A percentile compares a stretch with the other conserved stretches of the same genome.
Evolutionary conservation across 2,113 vertebrate genomes (phyloP).

Genomic region (Lathamus discolor): DNA sequence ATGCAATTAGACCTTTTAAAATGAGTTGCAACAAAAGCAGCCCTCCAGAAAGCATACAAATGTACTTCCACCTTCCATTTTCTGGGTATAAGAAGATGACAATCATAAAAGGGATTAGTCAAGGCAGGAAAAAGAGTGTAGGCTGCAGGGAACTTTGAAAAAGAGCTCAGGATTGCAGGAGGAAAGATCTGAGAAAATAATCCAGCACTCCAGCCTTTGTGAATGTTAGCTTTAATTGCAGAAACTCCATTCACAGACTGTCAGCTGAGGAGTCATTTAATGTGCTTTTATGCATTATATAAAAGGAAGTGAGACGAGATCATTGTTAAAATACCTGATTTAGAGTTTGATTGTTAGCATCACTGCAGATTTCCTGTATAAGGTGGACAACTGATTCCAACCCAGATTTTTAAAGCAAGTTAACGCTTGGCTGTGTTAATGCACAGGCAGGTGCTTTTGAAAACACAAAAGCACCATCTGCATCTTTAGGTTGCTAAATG

Average conservation of each 20-base stretch:
- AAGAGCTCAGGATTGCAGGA: not conserved
- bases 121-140: not conserved
- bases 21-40: not conserved
- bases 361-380: not conserved
- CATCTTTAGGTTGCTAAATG: constrained; percentile 35
- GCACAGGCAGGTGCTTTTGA: constrained; percentile 10
- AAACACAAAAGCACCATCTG: constrained; percentile 45
- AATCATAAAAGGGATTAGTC: not conserved
- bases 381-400: not conserved
- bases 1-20: not conserved
- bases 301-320: not conserved
- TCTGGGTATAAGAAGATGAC: not conserved
- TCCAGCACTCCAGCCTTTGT: not conserved
- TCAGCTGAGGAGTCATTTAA: not conserved
- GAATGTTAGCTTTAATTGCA: constrained; percentile 9
- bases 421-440: not conserved
- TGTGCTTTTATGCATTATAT: not conserved
- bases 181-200: not conserved
- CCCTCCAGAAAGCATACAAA: not conserved
- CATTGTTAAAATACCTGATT: not conserved
- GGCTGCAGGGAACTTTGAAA: not conserved
- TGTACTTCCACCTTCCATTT: not conserved
- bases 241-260: not conserved
- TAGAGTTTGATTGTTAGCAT: not conserved
- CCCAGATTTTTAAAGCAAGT: not conserved